These are phyloP conservation scores for Xyliphius kryptos DNA, from an alignment of 2,113 vertebrate genomes.

Conservation along the genomic window DNA sequence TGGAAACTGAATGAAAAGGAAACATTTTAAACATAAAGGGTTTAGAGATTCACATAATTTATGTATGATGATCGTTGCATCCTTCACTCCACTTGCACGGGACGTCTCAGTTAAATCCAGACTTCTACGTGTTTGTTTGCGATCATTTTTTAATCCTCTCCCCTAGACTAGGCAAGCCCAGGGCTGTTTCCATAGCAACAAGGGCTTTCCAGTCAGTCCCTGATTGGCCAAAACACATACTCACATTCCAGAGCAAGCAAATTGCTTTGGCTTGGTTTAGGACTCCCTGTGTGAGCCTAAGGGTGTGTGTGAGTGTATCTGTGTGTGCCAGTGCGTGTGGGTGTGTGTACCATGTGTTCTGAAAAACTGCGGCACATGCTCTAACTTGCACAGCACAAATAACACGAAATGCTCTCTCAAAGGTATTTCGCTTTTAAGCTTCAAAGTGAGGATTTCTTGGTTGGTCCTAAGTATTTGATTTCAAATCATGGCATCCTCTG, in stretches of 20 bases:
- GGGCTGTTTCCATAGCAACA: slow-evolving; percentile 42
- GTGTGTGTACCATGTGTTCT: neutral
- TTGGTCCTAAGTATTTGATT: too few species aligned
- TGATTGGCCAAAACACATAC: slow-evolving; percentile 29
- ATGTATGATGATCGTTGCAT: neutral
- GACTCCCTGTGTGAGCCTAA: slow-evolving; percentile 11
- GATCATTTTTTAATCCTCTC: slow-evolving; percentile 19
- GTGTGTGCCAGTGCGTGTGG: too few species aligned
- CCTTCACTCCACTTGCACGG: slow-evolving; percentile 10
- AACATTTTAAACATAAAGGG: too few species aligned
- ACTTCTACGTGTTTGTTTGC: slow-evolving; percentile 24
- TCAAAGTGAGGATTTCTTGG: too few species aligned
- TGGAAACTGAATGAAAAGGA: too few species aligned
- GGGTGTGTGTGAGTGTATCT: too few species aligned
- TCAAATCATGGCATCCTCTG: too few species aligned
- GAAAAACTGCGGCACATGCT: slow-evolving; percentile 11
- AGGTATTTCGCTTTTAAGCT: too few species aligned
- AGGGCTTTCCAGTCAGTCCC: slow-evolving; percentile 7
- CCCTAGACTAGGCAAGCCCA: slow-evolving; percentile 29
- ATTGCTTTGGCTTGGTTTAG: slow-evolving; percentile 24
- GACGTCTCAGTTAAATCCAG: slow-evolving; percentile 14
- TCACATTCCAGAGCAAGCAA: slow-evolving; percentile 29
- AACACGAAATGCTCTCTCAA: too few species aligned
- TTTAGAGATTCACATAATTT: too few species aligned
- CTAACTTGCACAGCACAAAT: slow-evolving; percentile 2